phyloP scores from a whole-genome alignment of 2,113 vertebrate species.

The Dicerorhinus sumatrensis region DNA sequence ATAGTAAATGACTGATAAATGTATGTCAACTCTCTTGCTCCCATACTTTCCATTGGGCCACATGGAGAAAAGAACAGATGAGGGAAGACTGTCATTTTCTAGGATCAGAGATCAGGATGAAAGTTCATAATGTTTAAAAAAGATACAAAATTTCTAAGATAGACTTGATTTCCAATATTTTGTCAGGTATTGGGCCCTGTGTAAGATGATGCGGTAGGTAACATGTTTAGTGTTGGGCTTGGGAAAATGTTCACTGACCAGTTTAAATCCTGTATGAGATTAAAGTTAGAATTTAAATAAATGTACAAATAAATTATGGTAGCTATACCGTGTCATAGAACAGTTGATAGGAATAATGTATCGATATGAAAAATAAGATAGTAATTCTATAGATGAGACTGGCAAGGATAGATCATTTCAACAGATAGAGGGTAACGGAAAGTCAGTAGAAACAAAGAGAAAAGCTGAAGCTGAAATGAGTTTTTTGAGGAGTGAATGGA shows the following conservation, averaged over 20 bases:
- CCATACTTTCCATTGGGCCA: neutral
- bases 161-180: neutral
- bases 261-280: neutral
- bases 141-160: neutral
- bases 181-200: neutral
- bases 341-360: neutral
- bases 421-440: neutral
- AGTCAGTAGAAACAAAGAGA: neutral
- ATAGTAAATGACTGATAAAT: neutral
- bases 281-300: conserved; percentile 8
- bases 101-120: neutral
- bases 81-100: neutral
- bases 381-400: neutral
- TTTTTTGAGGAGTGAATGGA: neutral
- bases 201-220: neutral
- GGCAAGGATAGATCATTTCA: neutral
- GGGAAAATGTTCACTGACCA: neutral
- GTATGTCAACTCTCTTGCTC: neutral
- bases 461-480: neutral
- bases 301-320: neutral
- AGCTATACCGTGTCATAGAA: neutral
- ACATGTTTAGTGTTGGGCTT: neutral
- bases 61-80: neutral
- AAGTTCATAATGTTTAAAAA: neutral
- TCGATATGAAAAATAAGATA: conserved; percentile 32